Percentiles rank a stretch among this genome's conserved stretches.
These are phyloP conservation scores for Limosa lapponica DNA, from an alignment of 2,797 vertebrate species.

Conservation along the genomic window DNA sequence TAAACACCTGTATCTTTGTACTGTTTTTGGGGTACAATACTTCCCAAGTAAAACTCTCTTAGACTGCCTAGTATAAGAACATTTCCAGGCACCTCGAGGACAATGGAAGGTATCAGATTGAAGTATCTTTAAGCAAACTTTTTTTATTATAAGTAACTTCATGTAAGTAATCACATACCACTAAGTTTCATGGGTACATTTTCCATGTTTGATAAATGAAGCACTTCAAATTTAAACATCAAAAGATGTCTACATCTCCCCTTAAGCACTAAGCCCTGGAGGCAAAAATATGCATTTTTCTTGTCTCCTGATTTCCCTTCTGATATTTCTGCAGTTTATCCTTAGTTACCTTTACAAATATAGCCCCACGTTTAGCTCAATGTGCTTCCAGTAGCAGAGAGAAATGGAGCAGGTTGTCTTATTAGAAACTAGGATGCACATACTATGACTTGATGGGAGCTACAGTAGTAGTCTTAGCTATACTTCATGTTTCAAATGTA, in stretches of 20 bases:
- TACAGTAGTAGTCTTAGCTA: neutral
- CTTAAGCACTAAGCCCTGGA: neutral
- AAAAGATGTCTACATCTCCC: neutral
- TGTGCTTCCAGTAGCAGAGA: neutral
- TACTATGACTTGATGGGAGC: neutral
- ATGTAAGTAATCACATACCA: neutral
- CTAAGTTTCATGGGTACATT: neutral
- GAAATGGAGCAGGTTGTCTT: neutral
- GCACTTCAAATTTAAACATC: neutral
- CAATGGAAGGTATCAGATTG: neutral
- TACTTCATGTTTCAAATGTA: neutral
- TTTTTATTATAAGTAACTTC: neutral
- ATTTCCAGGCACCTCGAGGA: neutral
- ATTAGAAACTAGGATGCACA: neutral
- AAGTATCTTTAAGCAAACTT: neutral
- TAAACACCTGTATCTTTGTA: neutral
- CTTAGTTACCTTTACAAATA: neutral
- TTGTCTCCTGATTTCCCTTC: neutral
- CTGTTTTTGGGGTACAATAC: neutral
- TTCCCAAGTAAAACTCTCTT: neutral
- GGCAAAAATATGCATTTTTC: neutral
- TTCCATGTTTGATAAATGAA: neutral
- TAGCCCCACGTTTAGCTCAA: neutral
- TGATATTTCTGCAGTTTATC: neutral
- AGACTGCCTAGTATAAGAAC: neutral